Conservation (phyloP, 2,797 vertebrate genomes). For the Rallus crepitans region DNA sequence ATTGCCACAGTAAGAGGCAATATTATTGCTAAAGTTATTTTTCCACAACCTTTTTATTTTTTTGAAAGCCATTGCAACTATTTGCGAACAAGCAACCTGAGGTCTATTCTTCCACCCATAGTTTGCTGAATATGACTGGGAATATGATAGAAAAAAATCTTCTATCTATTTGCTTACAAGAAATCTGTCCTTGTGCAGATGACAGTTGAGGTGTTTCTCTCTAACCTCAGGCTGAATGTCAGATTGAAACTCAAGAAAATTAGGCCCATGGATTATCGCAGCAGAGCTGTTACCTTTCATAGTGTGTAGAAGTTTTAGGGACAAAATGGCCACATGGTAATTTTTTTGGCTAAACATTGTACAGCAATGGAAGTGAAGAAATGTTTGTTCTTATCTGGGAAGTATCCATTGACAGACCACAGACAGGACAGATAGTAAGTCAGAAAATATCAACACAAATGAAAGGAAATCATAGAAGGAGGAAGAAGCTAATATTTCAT, state of each 20-base stretch:
- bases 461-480: constrained; percentile 49
- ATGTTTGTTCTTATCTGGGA: constrained; percentile 42
- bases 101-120: fast-evolving
- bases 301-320: background rate
- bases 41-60: background rate
- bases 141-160: background rate
- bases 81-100: background rate
- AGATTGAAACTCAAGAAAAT: background rate
- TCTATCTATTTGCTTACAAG: background rate
- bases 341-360: background rate
- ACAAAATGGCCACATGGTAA: background rate
- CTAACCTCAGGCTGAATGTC: background rate
- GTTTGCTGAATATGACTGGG: background rate
- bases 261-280: background rate
- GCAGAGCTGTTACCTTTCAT: background rate
- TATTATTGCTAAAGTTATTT: background rate
- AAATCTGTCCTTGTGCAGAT: background rate
- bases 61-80: background rate
- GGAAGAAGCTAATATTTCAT: constrained; percentile 65
- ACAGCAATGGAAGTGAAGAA: background rate
- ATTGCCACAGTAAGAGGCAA: fast-evolving
- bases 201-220: background rate
- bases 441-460: constrained; percentile 55
- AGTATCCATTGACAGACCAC: constrained; percentile 36
- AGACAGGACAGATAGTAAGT: constrained; percentile 56